phyloP scores from a whole-genome alignment of 30 jellyfish, hydroid and myxozoan species.

The Pseudorhiza aurosa region DNA sequence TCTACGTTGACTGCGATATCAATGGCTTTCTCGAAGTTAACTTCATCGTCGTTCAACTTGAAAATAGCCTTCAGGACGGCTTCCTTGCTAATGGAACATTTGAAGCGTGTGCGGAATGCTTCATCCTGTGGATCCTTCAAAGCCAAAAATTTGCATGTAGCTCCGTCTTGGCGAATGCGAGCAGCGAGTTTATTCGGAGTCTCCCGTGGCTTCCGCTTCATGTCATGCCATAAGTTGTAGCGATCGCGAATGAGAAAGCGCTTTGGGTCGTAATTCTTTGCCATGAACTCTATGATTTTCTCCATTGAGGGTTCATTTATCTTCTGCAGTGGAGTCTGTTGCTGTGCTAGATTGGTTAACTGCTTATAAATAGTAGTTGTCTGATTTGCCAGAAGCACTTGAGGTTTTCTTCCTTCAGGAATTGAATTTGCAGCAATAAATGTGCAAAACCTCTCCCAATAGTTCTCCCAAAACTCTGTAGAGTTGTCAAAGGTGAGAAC shows the following conservation, averaged over 20 bases:
- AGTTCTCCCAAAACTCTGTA: too few species aligned
- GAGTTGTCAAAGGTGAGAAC: too few species aligned
- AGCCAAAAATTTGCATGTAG: slow-evolving; percentile 36
- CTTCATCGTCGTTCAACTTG: background rate
- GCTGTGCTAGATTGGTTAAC: too few species aligned
- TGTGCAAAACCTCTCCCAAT: too few species aligned
- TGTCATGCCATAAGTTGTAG: slow-evolving; percentile 37
- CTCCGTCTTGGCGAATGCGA: slow-evolving; percentile 54
- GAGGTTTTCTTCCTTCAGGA: too few species aligned
- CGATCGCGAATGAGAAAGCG: slow-evolving; percentile 40
- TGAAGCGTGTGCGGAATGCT: too few species aligned
- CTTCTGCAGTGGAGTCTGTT: too few species aligned
- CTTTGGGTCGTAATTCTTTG: slow-evolving; percentile 33
- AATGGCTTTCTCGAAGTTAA: slow-evolving; percentile 4
- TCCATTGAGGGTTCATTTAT: slow-evolving; percentile 43
- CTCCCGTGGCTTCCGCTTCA: slow-evolving; percentile 36
- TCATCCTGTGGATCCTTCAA: slow-evolving; percentile 59
- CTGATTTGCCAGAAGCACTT: too few species aligned
- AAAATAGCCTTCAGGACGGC: slow-evolving; percentile 41
- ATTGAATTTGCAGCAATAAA: too few species aligned
- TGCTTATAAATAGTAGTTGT: too few species aligned
- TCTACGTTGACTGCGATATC: slow-evolving; percentile 25
- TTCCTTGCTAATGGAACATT: too few species aligned
- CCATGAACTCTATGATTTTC: slow-evolving; percentile 23
- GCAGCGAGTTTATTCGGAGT: slow-evolving; percentile 54